Evolutionary conservation across 2,797 vertebrate genomes (phyloP), one percentile per base, ranked within the genome.

Genomic region (Nyctibius grandis): DNA sequence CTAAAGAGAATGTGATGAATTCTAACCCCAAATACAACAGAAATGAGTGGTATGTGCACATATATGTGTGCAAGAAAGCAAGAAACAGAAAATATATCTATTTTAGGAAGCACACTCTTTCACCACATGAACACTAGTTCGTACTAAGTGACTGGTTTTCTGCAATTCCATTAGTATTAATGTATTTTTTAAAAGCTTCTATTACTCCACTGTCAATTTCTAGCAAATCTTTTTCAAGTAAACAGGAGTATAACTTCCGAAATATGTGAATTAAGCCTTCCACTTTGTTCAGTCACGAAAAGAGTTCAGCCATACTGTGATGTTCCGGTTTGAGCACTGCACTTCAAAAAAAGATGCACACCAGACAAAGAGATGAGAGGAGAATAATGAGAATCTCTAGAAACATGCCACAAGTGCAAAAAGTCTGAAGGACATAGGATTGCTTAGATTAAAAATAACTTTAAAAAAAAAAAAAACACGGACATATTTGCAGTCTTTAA

Each of bases 391-490:
- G 16, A 74, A 12, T 47, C 63, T 40, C 34, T 80, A 67, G 53
- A 80, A 87, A 80, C n/a, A 51, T 15, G 26, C 5, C 34, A 74
- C 2, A n/a, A 42, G 6, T 59, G 10, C 9, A 25, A 86, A 74
- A 86, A 65, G 5, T 48, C 50, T 69, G 61, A 69, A 69, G 61
- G 23, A 65, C 15, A 29, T 13, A 36, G 6, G 16, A 34, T 36
- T 63, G 29, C 56, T 64, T 67, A 76, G 44, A 40, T 56, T 56
- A 76, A 85, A 85, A 76, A 67, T 21, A 11, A 65, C 54, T 7
- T 23, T 19, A 29, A 31, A 34, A 28, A 36, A 54, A 65, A n/a
- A 56, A 13, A 1, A 12, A 81, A 64, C 0, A 64, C 0, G 2
- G 19, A 38, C n/a, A 67, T n/a, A 57, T 18, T 33, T 74, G 28